Evolutionary conservation across 2,888 invertebrate species (phyloP).

Genomic region (Dendrolimus houi): DNA sequence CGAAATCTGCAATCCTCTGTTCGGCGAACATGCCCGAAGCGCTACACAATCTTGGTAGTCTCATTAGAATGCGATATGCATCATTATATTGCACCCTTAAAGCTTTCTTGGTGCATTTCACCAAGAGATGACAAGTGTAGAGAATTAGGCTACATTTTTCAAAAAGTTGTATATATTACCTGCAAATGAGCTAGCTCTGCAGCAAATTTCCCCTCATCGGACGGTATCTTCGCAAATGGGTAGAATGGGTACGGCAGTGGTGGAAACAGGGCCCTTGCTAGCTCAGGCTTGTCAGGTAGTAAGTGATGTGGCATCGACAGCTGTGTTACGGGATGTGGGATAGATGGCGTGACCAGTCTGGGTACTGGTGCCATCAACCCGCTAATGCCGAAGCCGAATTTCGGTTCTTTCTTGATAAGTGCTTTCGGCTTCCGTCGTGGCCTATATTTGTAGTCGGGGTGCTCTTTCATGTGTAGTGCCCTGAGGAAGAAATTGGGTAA

Average conservation of each 20-base stretch:
- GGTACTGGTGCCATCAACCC: constrained; percentile 78
- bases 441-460: constrained; percentile 94
- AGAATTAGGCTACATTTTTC: no score
- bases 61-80: no score
- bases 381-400: constrained; percentile 82
- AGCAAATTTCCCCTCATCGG: constrained; percentile 76
- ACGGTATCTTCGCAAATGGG: constrained; percentile 77
- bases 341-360: constrained; percentile 56
- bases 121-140: no score
- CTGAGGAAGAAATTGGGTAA: constrained; percentile 59
- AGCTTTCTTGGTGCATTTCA: no score
- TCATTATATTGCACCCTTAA: no score
- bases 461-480: constrained; percentile 95
- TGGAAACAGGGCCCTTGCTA: constrained; percentile 81
- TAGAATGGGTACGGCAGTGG: constrained; percentile 84
- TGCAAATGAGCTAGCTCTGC: constrained; percentile 82
- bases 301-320: constrained; percentile 68
- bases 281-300: constrained; percentile 77
- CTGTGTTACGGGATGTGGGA: constrained; percentile 62
- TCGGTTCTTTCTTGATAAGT: constrained; percentile 86
- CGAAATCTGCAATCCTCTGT: no score
- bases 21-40: no score
- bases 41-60: no score
- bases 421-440: constrained; percentile 92
- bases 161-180: constrained; percentile 25